A percentile compares a stretch with the other conserved stretches of the same genome.
phyloP scores from a whole-genome alignment of 64 coral and sea anemone genomes.

The Dendrophyllia cribrosa region DNA sequence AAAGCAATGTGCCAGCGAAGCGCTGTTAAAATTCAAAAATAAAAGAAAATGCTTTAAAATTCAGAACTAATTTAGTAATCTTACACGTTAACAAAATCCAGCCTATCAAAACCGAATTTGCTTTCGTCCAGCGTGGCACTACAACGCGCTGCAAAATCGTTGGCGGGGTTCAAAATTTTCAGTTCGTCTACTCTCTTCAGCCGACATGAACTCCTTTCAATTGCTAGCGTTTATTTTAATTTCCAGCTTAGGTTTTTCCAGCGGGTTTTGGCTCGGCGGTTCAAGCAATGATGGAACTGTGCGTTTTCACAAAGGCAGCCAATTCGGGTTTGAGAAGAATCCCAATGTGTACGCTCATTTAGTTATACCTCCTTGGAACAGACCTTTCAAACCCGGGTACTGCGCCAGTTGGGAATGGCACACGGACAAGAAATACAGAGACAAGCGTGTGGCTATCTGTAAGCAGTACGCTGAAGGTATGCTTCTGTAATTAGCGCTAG shows the following conservation, averaged over 20 bases:
- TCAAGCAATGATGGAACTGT: not conserved
- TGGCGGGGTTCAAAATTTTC: not conserved
- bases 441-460: slow-evolving; percentile 91
- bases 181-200: not conserved
- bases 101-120: slow-evolving; percentile 20
- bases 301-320: slow-evolving; percentile 13
- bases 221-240: slow-evolving; percentile 10
- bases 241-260: slow-evolving; percentile 9
- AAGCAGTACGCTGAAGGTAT: slow-evolving; percentile 86
- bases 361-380: slow-evolving; percentile 92
- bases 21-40: slow-evolving; percentile 40
- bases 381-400: slow-evolving; percentile 97
- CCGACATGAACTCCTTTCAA: not conserved
- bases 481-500: not conserved
- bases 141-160: not conserved
- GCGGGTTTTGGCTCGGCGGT: slow-evolving; percentile 17
- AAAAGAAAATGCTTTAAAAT: slow-evolving; percentile 30
- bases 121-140: slow-evolving; percentile 38
- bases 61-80: slow-evolving; percentile 30
- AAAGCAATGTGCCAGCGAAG: slow-evolving; percentile 44
- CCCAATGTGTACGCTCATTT: slow-evolving; percentile 91
- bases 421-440: slow-evolving; percentile 96
- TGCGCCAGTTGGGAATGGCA: slow-evolving; percentile 99
- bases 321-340: slow-evolving; percentile 80
- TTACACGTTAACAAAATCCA: slow-evolving; percentile 39